Base-by-base conservation (phyloP, 2,113 vertebrate genomes). In the Odocoileus hemionus region DNA sequence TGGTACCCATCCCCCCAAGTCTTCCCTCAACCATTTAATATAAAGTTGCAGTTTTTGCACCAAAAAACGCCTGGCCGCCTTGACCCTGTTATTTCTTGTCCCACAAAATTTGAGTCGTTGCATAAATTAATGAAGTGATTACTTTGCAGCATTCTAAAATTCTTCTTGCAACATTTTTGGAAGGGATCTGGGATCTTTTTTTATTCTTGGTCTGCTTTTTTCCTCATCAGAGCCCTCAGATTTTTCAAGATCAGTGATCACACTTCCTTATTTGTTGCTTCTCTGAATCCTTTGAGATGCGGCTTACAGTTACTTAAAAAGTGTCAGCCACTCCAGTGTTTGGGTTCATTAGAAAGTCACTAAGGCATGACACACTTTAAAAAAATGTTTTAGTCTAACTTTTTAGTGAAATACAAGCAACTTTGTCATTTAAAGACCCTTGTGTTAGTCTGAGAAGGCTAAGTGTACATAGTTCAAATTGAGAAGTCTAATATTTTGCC, bases 321-420 rank as follows among this genome's bases (percentile, higher is more conserved):
- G 23, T 33, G 6, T 78, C 7, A 26, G 76, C 85, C 21, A 79
- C 55, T 89, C 57, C 43, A 28, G 11, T 76, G 33, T 91, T 95
- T 92, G n/a, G 50, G n/a, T 95, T 94, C 61, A 52, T 79, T 52
- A 87, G 86, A 86, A 96, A 94, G 26, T 95, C 92, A 93, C n/a
- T 39, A 87, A 95, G 21, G 57, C 78, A 87, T 47, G 43, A 55
- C 3, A 43, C 23, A 28, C 11, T 89, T 88, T 64, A n/a, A 92
- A 67, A 96, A 80, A 90, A 85, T 52, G 28, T 90, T 91, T 95
- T 96, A 50, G 55, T 12, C 90, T 89, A 91, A 8, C 39, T 92
- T 97, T 54, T 80, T 45, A 28, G 74, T 83, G 61, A 80, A 87
- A 86, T 74, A 43, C 36, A 78, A 26, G 57, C 61, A 82, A 26